Percentiles rank a stretch among this genome's conserved stretches.
These are phyloP conservation scores for Deilephila porcellus DNA, from an alignment of 2,888 invertebrate genomes.

Conservation along the genomic window DNA sequence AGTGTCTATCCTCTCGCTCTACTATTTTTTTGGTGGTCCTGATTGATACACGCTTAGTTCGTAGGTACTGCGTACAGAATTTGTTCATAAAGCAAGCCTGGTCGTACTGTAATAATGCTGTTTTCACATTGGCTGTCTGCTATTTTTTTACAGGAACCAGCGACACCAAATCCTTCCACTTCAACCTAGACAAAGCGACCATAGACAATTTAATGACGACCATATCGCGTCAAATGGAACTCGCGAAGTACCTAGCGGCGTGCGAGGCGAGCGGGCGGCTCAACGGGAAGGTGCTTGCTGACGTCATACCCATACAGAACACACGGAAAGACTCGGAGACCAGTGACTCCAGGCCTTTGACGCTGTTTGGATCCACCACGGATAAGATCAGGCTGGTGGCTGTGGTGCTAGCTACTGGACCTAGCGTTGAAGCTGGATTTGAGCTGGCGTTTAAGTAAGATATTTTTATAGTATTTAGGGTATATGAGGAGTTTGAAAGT, in stretches of 20 bases:
- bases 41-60: too few species aligned
- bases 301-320: conserved; percentile 65
- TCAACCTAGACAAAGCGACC: conserved; percentile 89
- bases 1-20: too few species aligned
- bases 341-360: conserved; percentile 82
- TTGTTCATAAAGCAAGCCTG: too few species aligned
- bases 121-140: too few species aligned
- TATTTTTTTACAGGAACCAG: conserved; percentile 64
- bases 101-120: too few species aligned
- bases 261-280: conserved; percentile 85
- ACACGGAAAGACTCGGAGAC: conserved; percentile 49
- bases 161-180: conserved; percentile 85
- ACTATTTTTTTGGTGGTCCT: too few species aligned
- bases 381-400: conserved; percentile 89
- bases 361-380: conserved; percentile 88
- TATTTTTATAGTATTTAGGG: neutral
- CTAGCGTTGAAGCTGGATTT: conserved; percentile 89
- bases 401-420: conserved; percentile 87
- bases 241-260: conserved; percentile 88
- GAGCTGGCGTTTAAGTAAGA: conserved; percentile 88
- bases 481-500: neutral
- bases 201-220: conserved; percentile 91
- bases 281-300: conserved; percentile 66
- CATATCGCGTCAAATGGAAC: conserved; percentile 91
- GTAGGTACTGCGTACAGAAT: too few species aligned